These are phyloP conservation scores for Cairina moschata DNA, from an alignment of 2,113 vertebrate species.

Conservation along the genomic window DNA sequence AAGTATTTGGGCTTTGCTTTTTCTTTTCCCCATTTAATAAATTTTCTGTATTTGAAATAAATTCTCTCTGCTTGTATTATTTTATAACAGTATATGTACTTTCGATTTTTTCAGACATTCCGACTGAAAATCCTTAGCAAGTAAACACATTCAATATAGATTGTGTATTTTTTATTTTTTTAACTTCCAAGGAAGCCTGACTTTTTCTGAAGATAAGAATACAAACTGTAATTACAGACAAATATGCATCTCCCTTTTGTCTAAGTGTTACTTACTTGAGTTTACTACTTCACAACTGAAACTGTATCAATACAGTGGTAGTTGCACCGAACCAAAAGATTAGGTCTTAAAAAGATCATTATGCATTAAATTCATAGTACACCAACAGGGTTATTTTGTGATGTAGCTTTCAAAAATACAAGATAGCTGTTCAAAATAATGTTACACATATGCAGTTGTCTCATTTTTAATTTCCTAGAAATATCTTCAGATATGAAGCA, in stretches of 20 bases:
- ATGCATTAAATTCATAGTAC: background rate
- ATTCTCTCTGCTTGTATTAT: background rate
- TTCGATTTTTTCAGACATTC: background rate
- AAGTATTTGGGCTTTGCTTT: background rate
- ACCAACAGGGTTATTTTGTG: background rate
- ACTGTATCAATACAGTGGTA: background rate
- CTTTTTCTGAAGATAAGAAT: background rate
- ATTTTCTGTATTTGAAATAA: background rate
- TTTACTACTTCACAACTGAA: background rate
- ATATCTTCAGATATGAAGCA: background rate
- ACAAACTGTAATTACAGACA: background rate
- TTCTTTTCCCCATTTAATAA: background rate
- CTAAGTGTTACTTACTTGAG: background rate
- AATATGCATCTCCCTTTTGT: background rate
- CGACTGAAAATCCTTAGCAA: background rate
- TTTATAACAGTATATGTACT: background rate
- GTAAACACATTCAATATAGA: background rate
- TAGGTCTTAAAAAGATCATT: background rate
- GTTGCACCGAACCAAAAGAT: background rate
- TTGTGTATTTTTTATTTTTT: background rate
- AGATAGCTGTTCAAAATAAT: background rate
- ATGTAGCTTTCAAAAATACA: background rate
- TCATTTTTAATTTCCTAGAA: background rate
- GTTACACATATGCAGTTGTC: background rate
- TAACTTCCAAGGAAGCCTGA: background rate